A percentile compares a stretch with the other conserved stretches of the same genome.
phyloP scores from a whole-genome alignment of 2,888 invertebrate species.

The Drosophila atroscutellata region DNA sequence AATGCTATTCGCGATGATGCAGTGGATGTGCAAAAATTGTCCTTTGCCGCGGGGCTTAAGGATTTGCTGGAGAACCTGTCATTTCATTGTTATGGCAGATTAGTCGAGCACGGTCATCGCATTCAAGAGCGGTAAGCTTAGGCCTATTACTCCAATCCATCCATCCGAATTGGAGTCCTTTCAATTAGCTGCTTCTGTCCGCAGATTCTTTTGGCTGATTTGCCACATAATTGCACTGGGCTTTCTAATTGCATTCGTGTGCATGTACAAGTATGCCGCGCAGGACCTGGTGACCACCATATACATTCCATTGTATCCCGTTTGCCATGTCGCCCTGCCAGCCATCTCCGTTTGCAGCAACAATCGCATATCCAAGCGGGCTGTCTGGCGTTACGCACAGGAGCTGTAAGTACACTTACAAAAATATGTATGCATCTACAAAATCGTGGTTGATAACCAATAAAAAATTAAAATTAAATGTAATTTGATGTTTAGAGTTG shows the following conservation, averaged over 20 bases:
- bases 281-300: constrained; percentile 71
- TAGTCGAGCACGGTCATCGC: constrained; percentile 78
- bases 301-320: constrained; percentile 85
- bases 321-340: constrained; percentile 87
- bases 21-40: constrained; percentile 60
- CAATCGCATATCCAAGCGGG: constrained; percentile 86
- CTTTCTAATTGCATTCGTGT: constrained; percentile 77
- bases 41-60: constrained; percentile 73
- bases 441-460: neutral
- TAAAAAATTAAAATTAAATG: neutral
- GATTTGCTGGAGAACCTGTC: constrained; percentile 82
- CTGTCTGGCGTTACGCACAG: constrained; percentile 80
- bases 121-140: constrained; percentile 78
- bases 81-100: constrained; percentile 83
- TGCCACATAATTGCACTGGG: constrained; percentile 77
- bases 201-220: constrained; percentile 81
- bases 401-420: constrained; percentile 79
- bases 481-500: neutral
- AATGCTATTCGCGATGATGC: constrained; percentile 35
- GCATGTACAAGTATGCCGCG: constrained; percentile 55
- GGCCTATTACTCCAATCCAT: neutral
- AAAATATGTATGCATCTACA: neutral
- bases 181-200: constrained; percentile 62
- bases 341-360: constrained; percentile 87
- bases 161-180: constrained; percentile 21